Conservation (phyloP, 2,113 vertebrate species). For the Paracanthobrama guichenoti region DNA sequence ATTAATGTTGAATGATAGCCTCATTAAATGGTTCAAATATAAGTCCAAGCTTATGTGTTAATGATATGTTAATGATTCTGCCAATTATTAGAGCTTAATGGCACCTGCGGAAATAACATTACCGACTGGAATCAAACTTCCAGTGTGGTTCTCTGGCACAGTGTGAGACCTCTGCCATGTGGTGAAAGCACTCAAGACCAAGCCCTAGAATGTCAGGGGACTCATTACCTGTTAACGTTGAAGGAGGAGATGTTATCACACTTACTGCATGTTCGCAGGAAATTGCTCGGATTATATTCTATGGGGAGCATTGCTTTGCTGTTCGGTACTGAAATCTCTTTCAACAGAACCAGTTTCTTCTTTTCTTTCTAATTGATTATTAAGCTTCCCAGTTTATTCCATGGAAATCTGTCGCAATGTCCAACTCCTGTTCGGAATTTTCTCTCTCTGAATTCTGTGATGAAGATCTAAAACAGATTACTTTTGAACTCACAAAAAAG, state of each 20-base stretch:
- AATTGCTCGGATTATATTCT: constrained; percentile 18
- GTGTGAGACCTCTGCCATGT: constrained; percentile 27
- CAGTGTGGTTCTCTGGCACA: constrained; percentile 54
- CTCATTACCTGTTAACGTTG: constrained; percentile 44
- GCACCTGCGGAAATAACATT: constrained; percentile 71
- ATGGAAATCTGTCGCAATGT: not conserved
- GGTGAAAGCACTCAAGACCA: constrained; percentile 38
- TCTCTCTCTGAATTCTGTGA: not conserved
- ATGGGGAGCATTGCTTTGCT: constrained; percentile 1
- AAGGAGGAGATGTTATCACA: constrained; percentile 49
- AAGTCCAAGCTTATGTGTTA: constrained; percentile 78
- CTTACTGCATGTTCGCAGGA: constrained; percentile 22
- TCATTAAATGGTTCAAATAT: constrained; percentile 79
- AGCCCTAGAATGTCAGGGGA: constrained; percentile 27
- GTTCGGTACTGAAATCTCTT: not conserved
- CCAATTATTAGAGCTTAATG: constrained; percentile 76
- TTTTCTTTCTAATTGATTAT: not conserved
- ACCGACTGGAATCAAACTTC: constrained; percentile 71
- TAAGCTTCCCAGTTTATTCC: not conserved
- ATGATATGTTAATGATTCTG: constrained; percentile 80
- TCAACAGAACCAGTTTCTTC: not conserved
- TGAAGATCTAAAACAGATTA: not conserved
- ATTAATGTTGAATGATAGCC: constrained; percentile 78
- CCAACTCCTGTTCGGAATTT: not conserved
- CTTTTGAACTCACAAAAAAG: not conserved